These are phyloP conservation scores for Andricus quercusramuli DNA, from an alignment of 2,888 invertebrate species.

Conservation along the genomic window DNA sequence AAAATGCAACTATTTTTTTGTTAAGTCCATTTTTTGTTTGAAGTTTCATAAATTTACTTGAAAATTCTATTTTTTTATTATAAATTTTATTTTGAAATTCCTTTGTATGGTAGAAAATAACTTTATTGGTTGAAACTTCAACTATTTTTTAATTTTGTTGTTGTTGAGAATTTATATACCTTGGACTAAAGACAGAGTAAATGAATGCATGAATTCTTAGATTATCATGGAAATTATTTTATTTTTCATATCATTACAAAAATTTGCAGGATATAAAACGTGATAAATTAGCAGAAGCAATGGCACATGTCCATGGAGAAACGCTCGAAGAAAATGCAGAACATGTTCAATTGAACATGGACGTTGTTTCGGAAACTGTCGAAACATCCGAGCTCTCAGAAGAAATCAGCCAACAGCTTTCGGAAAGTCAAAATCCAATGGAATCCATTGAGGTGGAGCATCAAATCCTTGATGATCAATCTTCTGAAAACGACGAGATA, in stretches of 20 bases:
- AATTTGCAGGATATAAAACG: conserved; percentile 53
- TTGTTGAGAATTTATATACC: no score
- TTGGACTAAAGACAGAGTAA: no score
- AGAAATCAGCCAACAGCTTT: conserved; percentile 36
- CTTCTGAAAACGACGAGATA: not conserved
- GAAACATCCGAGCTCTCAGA: conserved; percentile 37
- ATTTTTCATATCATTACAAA: not conserved
- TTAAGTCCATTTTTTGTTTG: no score
- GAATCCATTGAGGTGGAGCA: conserved; percentile 47
- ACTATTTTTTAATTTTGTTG: no score
- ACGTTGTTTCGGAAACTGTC: conserved; percentile 63
- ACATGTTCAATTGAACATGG: conserved; percentile 70
- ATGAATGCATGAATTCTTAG: no score
- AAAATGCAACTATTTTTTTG: no score
- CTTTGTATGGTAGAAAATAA: no score
- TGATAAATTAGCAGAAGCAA: conserved; percentile 71
- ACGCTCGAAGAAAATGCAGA: conserved; percentile 64
- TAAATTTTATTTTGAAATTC: no score
- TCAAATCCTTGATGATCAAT: conserved; percentile 45
- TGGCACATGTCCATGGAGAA: conserved; percentile 72
- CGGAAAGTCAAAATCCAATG: conserved; percentile 32
- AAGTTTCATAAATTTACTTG: no score
- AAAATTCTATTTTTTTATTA: no score
- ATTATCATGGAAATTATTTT: no score
- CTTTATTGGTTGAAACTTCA: no score